A percentile compares a stretch with the other conserved stretches of the same genome.
Conservation (phyloP, 2,113 vertebrate genomes). For the Mesocricetus auratus region DNA sequence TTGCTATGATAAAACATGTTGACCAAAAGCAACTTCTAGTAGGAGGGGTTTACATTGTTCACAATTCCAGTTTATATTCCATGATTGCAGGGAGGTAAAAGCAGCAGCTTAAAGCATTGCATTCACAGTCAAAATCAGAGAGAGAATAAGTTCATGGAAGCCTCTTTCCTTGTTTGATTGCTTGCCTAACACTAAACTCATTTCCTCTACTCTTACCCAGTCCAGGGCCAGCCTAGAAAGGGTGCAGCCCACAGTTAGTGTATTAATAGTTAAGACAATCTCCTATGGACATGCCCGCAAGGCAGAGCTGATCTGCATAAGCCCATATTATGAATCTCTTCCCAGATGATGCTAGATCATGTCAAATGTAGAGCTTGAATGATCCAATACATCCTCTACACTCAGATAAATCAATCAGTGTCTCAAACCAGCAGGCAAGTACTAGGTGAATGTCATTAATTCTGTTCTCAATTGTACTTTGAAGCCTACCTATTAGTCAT, state of each 20-base stretch:
- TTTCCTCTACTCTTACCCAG: not conserved
- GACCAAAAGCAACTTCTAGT: not conserved
- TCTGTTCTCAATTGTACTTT: not conserved
- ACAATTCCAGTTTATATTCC: too few relatives aligned
- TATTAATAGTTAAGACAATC: not conserved
- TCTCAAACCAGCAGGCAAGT: conserved; percentile 5
- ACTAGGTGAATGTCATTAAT: not conserved
- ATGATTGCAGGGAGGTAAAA: not conserved
- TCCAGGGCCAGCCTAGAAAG: not conserved
- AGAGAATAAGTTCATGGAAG: not conserved
- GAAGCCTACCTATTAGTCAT: not conserved
- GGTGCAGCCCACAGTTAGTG: not conserved
- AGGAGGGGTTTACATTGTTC: not conserved
- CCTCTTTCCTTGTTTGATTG: not conserved
- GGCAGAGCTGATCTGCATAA: not conserved
- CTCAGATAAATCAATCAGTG: conserved; percentile 27
- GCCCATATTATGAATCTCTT: not conserved
- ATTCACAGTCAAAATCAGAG: not conserved
- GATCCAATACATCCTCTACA: not conserved
- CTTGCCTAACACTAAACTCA: not conserved
- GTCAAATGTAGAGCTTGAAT: not conserved
- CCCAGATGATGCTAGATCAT: not conserved
- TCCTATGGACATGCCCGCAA: too few relatives aligned
- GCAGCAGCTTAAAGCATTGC: not conserved
- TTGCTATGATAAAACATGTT: not conserved